Base-by-base conservation (phyloP, 2,797 vertebrate genomes). In the Ctenochaetus hawaiiensis region DNA sequence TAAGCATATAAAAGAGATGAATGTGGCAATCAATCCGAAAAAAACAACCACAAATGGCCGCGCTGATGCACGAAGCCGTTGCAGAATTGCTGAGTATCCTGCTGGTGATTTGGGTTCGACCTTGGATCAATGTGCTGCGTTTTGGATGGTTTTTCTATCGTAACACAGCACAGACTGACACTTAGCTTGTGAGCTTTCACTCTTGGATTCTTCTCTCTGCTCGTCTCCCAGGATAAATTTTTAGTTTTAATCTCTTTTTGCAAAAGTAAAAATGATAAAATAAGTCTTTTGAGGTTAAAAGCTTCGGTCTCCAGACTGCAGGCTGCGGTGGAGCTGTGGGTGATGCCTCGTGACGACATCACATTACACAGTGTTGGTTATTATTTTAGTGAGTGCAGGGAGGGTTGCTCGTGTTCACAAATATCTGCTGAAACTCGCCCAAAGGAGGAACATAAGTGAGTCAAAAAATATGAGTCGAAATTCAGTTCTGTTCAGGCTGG, bases 21-120 rank as follows among this genome's bases (percentile, higher is more conserved):
- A 75, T 77, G 23, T 68, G 30, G 62, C 77, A 74, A 54, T 83
- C 78, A 83, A 20, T 63, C 23, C 59, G 51, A 52, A 83, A 45
- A 8, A 0, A 23, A 30, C 26, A 30, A 30, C 3, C 39, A 8
- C 7, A 76, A 77, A 74, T 56, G 65, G 49, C 75, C 63, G 47
- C 7, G 8, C 18, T 13, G 51, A 56, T 51, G 65, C 68, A 53
- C 49, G 44, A 34, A 74, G 64, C 18, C 7, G 0, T 76, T 60
- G 16, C 58, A 80, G 65, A 49, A 47, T 49, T 77, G 58, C 51
- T 14, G 39, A 68, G 12, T 39, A 12, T 7, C 23, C 53, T 13
- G 16, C 39, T 44, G 51, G 16, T 66, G 41, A 83, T 84, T 82
- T 78, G 26, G 65, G 63, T 64, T 67, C 3, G 1, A 64, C 75